Evolutionary conservation across 1,140 invertebrate genomes (phyloP), one percentile per base, ranked within the genome.

Genomic region (Bombus waltoni): DNA sequence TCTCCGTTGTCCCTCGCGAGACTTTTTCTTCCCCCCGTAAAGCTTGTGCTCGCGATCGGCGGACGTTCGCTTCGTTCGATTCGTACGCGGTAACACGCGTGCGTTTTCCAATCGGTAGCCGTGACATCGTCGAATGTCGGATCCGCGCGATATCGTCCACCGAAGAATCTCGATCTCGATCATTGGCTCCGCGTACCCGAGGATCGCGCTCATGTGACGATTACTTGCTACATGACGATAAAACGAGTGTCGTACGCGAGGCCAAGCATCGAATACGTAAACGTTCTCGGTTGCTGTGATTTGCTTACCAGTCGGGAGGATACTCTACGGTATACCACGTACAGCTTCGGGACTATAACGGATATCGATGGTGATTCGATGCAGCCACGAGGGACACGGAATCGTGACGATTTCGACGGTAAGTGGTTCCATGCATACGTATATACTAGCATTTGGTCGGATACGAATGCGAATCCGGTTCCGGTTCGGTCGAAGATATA

Each of bases 1-100:
- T 91, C 89, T 85, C 83, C 25, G 42, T 86, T 75, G 32, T 79
- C 77, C 5, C 65, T 74, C 57, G 85, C 65, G 65, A 76, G 47
- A 66, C 57, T 40, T 89, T 87, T 81, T 83, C 66, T 35, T 1
- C 2, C 15, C 13, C 13, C 11, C 4, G 28, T n/a, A 2, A n/a
- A 66, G 28, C 35, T 44, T 6, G 25, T 28, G 35, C 9, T 5
- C 38, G 18, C 66, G 83, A 59, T 79, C 42, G 22, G 0, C 32
- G 9, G 1, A 32, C 42, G 28, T 25, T 38, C 15, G 32, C 0
- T 13, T 62, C 28, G 59, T 68, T 68, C 66, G 18, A 32, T 32
- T 47, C n/a, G 59, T 59, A 47, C 32, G 28, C n/a, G 15, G 11
- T 57, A 3, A 28, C 25, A 18, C n/a, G 32, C 44, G 44, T 76